Percentiles rank a stretch among this genome's conserved stretches.
Conservation (phyloP, 2,888 invertebrate species). For the Acholoe squamosa region DNA sequence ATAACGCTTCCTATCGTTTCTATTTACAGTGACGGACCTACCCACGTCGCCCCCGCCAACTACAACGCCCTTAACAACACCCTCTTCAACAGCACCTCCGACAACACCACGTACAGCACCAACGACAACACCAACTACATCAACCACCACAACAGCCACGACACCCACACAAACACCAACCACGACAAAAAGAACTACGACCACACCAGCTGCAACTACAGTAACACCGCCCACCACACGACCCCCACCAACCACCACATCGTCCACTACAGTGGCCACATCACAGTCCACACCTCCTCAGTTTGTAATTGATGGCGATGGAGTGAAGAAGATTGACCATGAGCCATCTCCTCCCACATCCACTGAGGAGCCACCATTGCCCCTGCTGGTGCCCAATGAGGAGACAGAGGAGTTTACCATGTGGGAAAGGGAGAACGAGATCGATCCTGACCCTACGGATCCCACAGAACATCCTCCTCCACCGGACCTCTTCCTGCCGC, state of each 20-base stretch:
- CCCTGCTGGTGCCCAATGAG: background rate
- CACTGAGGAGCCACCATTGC: background rate
- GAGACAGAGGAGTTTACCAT: background rate
- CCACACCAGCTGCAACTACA: background rate
- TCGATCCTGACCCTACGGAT: background rate
- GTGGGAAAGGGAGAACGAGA: slow-evolving; percentile 10
- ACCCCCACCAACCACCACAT: background rate
- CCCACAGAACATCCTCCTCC: background rate
- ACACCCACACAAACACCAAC: slow-evolving; percentile 3
- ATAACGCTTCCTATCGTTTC: background rate
- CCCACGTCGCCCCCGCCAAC: slow-evolving; percentile 27
- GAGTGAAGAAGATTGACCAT: background rate
- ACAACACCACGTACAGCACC: slow-evolving; percentile 7
- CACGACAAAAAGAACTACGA: slow-evolving; percentile 1
- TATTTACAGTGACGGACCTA: slow-evolving; percentile 52
- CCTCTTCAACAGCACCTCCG: background rate
- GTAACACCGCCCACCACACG: background rate
- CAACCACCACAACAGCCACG: background rate
- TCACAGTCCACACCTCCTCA: background rate
- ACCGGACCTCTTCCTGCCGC: background rate
- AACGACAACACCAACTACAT: slow-evolving; percentile 26
- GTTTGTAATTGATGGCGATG: background rate
- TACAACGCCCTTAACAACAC: background rate
- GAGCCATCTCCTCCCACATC: background rate
- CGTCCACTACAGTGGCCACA: background rate